Evolutionary conservation across 2,113 vertebrate species (phyloP), one percentile per base, ranked within the genome.

Genomic region (Neoarius graeffei): DNA sequence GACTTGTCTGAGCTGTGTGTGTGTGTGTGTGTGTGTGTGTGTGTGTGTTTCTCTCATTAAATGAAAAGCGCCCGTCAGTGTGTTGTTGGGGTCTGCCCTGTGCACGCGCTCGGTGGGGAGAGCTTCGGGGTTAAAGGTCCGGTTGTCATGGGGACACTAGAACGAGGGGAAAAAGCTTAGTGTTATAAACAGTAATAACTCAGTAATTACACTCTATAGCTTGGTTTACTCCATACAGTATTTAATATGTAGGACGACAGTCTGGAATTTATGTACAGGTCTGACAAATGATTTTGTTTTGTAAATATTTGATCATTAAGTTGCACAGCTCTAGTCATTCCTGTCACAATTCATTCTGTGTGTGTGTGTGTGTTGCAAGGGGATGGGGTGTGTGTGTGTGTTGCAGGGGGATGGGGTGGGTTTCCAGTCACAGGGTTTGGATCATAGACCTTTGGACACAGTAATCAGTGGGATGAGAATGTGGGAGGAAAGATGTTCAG

Each of bases 41-140:
- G 54, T 20, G 56, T 59, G 14, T 50, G 30, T 27, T 25, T 11
- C 3, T 42, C 23, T 27, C 7, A 59, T 87, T 56, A 83, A 67
- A 42, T n/a, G n/a, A n/a, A n/a, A n/a, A n/a, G 35, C 27, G 25
- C 60, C 73, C 7, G 62, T 83, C 69, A 62, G 79, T 82, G 62
- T 52, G 35, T 64, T 35, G 5, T 19, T 69, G 17, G 19, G 77
- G 13, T 80, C 77, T 81, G 80, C 57, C 30, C 19, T 64, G 20
- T 85, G 83, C 25, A 54, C 15, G 62, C 67, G 88, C 81, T 19
- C 35, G 25, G 11, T 83, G 66, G 57, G 27, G 7, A 20, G 60
- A 84, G 15, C 60, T 81, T 56, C 85, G 27, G 80, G 84, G 62
- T 73, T 74, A 52, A 85, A 35, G 52, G 17, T 67, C 64, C 25